Base-by-base conservation (phyloP, 2,888 invertebrate species). In the Geotrupes spiniger region DNA sequence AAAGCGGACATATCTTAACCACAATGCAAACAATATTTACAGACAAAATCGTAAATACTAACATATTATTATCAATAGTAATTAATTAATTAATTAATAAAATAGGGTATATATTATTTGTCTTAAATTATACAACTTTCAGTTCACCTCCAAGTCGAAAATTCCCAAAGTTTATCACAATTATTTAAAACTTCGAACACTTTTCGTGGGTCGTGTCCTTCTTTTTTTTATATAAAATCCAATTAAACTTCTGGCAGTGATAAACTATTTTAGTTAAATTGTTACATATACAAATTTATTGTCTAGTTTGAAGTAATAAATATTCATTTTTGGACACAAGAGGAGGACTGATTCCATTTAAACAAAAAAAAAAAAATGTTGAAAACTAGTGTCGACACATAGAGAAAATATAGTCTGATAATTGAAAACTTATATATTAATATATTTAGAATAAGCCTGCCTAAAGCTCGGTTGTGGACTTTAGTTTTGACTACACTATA, bases 21-120 rank as follows among this genome's bases (percentile, higher is more conserved):
- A 62, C 57, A 65, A 62, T 56, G 61, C 63, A 66, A 65, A 66
- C 65, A 63, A 66, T 68, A 68, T 68, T 65, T 68, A 68, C 68
- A 68, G 61, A 52, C 46, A 54, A 59, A 60, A 56, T 57, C 52
- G 57, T 59, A 60, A 56, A 58, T 59, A 56, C 56, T 50, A 52
- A 52, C 55, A 49, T 51, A 57, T 53, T 21, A 21, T 21, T 6
- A 21, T 21, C 21, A 21, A 21, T 21, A 21, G n/a, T n/a, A n/a
- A n/a, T 53, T 57, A 53, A 52, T 58, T 59, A 50, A 52, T 43
- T 43, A 48, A 11, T 46, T 57, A 63, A 55, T 60, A 59, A 58
- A 60, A 60, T 58, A 60, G 42, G 55, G 54, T 59, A 42, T 46
- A 58, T 58, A 54, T 56, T 56, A 59, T 59, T 57, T 63, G 63